Percentiles rank a stretch among this genome's conserved stretches.
Conservation (phyloP, 2,888 invertebrate genomes). For the Rutpela maculata region DNA sequence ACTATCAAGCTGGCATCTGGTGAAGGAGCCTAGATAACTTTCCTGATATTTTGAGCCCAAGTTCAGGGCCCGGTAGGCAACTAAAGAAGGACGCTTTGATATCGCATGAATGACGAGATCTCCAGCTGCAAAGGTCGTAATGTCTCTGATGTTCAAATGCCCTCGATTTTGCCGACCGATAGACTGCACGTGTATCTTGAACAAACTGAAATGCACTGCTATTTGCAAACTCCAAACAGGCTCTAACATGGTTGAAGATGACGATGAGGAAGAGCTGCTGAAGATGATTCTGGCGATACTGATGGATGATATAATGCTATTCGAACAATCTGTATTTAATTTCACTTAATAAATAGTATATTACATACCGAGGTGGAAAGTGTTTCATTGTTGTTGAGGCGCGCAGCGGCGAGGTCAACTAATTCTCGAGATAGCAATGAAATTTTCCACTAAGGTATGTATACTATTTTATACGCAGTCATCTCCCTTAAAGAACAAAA, state of each 20-base stretch:
- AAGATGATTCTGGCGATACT: neutral
- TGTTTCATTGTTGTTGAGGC: too few species aligned
- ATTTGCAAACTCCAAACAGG: too few species aligned
- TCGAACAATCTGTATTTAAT: neutral
- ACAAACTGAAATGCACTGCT: too few species aligned
- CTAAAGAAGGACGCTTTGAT: neutral
- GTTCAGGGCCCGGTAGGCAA: neutral
- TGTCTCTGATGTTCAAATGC: slow-evolving; percentile 11
- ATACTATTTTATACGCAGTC: too few species aligned
- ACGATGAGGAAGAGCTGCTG: slow-evolving; percentile 3
- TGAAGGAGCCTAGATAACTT: neutral
- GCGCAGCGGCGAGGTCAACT: too few species aligned
- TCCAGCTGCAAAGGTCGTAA: neutral
- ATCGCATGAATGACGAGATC: neutral
- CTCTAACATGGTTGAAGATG: slow-evolving; percentile 11
- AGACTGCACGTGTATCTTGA: slow-evolving; percentile 3
- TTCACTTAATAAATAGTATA: slow-evolving; percentile 5
- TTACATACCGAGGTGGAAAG: too few species aligned
- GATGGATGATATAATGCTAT: neutral
- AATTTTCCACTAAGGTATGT: too few species aligned
- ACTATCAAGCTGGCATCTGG: slow-evolving; percentile 1
- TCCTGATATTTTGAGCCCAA: neutral
- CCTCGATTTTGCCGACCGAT: slow-evolving; percentile 19
- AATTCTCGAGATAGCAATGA: too few species aligned
- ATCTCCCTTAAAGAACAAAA: too few species aligned